Evolutionary conservation across 2,797 vertebrate genomes (phyloP).

Genomic region (Protosalanx chinensis): DNA sequence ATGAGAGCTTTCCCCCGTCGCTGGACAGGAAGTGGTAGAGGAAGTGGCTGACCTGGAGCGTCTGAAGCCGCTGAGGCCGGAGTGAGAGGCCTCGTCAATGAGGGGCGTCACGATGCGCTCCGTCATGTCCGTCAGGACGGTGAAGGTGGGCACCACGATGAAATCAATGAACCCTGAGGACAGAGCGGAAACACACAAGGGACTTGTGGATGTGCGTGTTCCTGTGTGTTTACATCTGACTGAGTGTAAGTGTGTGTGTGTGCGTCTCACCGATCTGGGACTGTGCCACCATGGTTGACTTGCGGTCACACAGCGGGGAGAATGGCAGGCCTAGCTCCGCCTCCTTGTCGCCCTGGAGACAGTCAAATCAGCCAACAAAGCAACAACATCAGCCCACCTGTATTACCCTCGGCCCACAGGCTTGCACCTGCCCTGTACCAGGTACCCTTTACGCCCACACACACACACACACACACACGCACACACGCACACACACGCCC

Average conservation of each 20-base stretch:
- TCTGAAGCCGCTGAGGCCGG: conserved; percentile 79
- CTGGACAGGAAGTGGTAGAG: background rate
- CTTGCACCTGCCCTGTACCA: too few relatives aligned
- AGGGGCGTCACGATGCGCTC: conserved; percentile 93
- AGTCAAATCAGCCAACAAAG: conserved; percentile 32
- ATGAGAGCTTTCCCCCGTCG: too few relatives aligned
- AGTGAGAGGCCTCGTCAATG: conserved; percentile 84
- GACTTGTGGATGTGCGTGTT: background rate
- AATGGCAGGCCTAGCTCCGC: conserved; percentile 93
- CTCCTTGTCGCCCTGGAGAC: conserved; percentile 94
- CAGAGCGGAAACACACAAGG: background rate
- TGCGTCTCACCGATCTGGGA: conserved; percentile 90
- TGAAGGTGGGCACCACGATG: conserved; percentile 97
- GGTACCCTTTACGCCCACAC: too few relatives aligned
- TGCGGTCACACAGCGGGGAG: conserved; percentile 95
- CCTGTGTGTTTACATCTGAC: background rate
- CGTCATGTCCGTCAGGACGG: conserved; percentile 94
- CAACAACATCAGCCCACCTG: background rate
- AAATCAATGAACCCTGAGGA: conserved; percentile 94
- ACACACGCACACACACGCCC: too few relatives aligned
- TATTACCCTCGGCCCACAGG: too few relatives aligned
- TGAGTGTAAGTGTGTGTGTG: background rate
- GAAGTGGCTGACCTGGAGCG: conserved; percentile 78
- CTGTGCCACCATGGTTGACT: conserved; percentile 96
- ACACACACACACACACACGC: too few relatives aligned